Base-by-base conservation (phyloP, 2,888 invertebrate species). In the Anodontia alba region DNA sequence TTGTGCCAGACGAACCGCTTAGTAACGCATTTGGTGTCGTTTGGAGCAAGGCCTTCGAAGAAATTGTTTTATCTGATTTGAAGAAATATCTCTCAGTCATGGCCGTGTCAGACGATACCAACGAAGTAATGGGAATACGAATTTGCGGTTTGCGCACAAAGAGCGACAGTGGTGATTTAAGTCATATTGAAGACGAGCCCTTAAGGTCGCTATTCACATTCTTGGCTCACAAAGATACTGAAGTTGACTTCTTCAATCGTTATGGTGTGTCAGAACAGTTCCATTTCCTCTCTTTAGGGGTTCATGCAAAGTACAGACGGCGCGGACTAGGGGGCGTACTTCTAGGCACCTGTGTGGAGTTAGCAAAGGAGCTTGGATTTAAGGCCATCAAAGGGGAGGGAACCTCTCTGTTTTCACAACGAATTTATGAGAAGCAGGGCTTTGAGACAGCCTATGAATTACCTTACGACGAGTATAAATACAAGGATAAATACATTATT, bases 1-100 rank as follows among this genome's bases (percentile, higher is more conserved):
- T 85, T 49, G 76, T 75, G 0, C 85, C 85, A 10, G 82, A 85
- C 46, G 85, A 85, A 73, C 85, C 85, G 1, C 49, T 85, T 0
- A 81, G 80, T 43, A 29, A 51, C 2, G 73, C 82, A 12, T 85
- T 82, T 38, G 85, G 80, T 2, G 81, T 82, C 23, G 43, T 57
- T 10, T 85, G 85, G 85, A n/a, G 80, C 46, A 72, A 66, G 10
- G 78, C 78, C 29, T 82, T 85, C 42, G 76, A 80, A 51, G 8
- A 67, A 17, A 26, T 66, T 38, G 78, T 78, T 5, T 33, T 15
- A 12, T n/a, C 73, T 17, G 54, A 78, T 23, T 73, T 85, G 26
- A 33, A 43, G 33, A 62, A 69, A 7, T 3, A 33, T 43, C 42
- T 69, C 1, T 69, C 69, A 1, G 46, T 69, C 23, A 69, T 69